Conservation (phyloP, 2,888 invertebrate genomes). For the Dolichopus griseipennis region DNA sequence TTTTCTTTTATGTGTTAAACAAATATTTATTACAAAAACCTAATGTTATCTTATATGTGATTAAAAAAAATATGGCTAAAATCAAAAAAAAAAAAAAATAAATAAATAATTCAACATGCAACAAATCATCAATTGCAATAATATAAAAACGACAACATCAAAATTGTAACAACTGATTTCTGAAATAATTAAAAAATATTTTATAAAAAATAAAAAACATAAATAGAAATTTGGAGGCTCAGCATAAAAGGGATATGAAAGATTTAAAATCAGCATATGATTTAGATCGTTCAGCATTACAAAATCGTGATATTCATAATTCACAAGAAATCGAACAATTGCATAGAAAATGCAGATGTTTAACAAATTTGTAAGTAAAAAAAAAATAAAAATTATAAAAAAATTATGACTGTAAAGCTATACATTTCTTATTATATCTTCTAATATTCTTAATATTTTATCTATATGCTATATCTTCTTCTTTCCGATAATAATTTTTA, state of each 20-base stretch:
- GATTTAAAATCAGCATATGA: conserved; percentile 42
- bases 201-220: too few species aligned
- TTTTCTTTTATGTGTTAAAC: not conserved
- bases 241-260: conserved; percentile 40
- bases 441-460: too few species aligned
- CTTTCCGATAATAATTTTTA: too few species aligned
- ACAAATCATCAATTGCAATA: too few species aligned
- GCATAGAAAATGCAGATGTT: conserved; percentile 49
- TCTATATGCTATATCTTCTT: too few species aligned
- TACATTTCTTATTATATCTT: too few species aligned
- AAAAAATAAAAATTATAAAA: not conserved
- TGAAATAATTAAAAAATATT: conserved; percentile 8
- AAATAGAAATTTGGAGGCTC: conserved; percentile 45
- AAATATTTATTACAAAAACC: not conserved
- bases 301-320: conserved; percentile 46
- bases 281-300: conserved; percentile 39
- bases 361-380: conserved; percentile 49
- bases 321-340: conserved; percentile 49
- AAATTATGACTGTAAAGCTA: too few species aligned
- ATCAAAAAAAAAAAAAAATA: too few species aligned
- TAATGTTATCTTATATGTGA: not conserved
- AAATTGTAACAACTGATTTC: not conserved
- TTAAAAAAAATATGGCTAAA: not conserved
- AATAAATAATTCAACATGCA: not conserved
- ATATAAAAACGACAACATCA: too few species aligned